phyloP scores from a whole-genome alignment of 2,113 vertebrate species.

The Jaculus jaculus region DNA sequence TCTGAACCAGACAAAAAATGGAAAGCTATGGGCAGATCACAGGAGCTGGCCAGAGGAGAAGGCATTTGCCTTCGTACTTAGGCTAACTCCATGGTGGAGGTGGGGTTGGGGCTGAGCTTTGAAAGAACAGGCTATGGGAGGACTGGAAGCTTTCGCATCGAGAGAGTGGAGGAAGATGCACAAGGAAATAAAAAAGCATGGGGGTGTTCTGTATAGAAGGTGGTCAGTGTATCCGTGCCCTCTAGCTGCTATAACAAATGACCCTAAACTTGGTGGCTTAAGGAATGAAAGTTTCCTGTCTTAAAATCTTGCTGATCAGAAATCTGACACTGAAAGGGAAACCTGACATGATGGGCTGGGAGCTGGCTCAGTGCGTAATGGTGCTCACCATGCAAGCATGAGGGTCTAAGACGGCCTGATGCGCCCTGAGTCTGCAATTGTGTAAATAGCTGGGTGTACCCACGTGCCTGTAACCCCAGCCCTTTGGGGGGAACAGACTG shows the following conservation, averaged over 20 bases:
- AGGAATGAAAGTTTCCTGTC: not conserved
- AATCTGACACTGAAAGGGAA: not conserved
- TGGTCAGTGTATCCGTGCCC: not conserved
- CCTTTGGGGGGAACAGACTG: too few relatives aligned
- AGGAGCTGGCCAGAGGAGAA: not conserved
- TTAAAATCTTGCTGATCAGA: not conserved
- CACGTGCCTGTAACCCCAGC: too few relatives aligned
- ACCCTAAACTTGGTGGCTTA: not conserved
- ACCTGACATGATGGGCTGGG: too few relatives aligned
- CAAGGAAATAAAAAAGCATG: not conserved
- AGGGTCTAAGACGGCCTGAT: too few relatives aligned
- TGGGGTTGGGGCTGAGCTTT: not conserved
- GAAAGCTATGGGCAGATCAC: not conserved
- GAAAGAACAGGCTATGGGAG: not conserved
- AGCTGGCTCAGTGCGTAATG: too few relatives aligned
- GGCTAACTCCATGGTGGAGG: not conserved
- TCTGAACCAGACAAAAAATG: not conserved
- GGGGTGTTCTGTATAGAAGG: too few relatives aligned
- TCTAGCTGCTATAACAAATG: not conserved
- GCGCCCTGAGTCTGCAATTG: too few relatives aligned
- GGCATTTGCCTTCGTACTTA: not conserved
- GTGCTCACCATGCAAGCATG: too few relatives aligned
- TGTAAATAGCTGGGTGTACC: too few relatives aligned
- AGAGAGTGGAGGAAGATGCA: not conserved
- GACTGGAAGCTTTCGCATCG: not conserved